Conservation (phyloP, 2,797 vertebrate species). For the Galago senegalensis region DNA sequence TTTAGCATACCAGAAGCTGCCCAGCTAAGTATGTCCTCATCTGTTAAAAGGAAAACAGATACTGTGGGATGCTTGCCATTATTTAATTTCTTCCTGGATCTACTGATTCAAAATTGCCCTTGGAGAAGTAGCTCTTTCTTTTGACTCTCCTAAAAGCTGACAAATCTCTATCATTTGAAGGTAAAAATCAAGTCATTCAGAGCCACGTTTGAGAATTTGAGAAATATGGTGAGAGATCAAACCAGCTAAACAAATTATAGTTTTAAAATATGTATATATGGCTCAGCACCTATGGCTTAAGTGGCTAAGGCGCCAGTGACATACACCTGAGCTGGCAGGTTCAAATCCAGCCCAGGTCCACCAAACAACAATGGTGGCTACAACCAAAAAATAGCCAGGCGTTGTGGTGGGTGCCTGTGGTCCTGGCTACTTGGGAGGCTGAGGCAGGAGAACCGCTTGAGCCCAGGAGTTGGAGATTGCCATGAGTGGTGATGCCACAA, state of each 20-base stretch:
- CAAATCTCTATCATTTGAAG: background rate
- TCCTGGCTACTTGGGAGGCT: no score
- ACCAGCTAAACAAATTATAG: slow-evolving; percentile 15
- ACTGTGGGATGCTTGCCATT: background rate
- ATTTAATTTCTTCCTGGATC: slow-evolving; percentile 38
- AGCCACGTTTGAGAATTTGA: slow-evolving; percentile 23
- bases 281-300: no score
- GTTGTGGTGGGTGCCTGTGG: no score
- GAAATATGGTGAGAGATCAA: slow-evolving; percentile 14
- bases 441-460: no score
- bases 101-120: slow-evolving; percentile 25
- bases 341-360: no score
- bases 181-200: slow-evolving; percentile 33
- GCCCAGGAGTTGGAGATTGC: no score
- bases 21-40: background rate
- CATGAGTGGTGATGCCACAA: no score
- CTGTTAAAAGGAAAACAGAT: background rate
- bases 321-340: no score
- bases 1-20: background rate
- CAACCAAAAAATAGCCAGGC: no score
- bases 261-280: background rate
- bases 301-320: no score
- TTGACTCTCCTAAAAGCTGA: background rate
- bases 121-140: background rate
- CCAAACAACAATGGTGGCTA: no score